Conservation (phyloP, 64 coral and sea anemone species). For the Stylophora pistillata region DNA sequence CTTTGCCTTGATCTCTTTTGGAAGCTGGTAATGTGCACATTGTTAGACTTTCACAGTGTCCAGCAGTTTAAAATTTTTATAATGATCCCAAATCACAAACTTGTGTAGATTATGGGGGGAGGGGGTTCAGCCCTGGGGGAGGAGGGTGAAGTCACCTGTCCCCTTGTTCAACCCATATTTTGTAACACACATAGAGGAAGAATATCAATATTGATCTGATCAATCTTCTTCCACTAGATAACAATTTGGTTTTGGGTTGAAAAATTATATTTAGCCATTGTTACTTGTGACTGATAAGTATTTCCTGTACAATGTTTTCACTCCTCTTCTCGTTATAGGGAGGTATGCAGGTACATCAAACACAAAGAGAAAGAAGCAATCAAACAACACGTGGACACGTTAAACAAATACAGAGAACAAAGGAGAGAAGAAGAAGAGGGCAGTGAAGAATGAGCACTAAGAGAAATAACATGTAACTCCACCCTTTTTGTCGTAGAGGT, state of each 20-base stretch:
- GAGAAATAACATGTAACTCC: not conserved
- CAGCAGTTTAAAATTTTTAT: too few species aligned
- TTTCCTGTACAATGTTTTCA: not conserved
- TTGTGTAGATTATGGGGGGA: too few species aligned
- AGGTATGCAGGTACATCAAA: constrained; percentile 76
- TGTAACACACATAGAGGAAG: too few species aligned
- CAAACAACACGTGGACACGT: constrained; percentile 71
- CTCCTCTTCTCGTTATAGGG: constrained; percentile 46
- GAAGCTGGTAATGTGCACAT: constrained; percentile 56
- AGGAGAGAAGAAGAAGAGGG: constrained; percentile 39
- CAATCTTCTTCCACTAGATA: too few species aligned
- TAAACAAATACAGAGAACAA: constrained; percentile 70
- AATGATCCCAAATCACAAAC: too few species aligned
- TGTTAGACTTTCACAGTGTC: not conserved
- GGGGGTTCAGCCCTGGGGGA: too few species aligned
- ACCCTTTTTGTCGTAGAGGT: not conserved
- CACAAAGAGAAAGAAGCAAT: constrained; percentile 80
- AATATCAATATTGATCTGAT: too few species aligned
- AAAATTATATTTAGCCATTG: too few species aligned
- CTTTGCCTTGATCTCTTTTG: constrained; percentile 72
- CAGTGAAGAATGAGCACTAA: not conserved
- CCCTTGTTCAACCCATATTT: too few species aligned
- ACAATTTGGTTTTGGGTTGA: too few species aligned
- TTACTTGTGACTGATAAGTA: too few species aligned
- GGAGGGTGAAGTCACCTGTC: too few species aligned